Percentiles rank a stretch among this genome's conserved stretches.
phyloP scores from a whole-genome alignment of 2,888 invertebrate species.

The Phortica okadai region DNA sequence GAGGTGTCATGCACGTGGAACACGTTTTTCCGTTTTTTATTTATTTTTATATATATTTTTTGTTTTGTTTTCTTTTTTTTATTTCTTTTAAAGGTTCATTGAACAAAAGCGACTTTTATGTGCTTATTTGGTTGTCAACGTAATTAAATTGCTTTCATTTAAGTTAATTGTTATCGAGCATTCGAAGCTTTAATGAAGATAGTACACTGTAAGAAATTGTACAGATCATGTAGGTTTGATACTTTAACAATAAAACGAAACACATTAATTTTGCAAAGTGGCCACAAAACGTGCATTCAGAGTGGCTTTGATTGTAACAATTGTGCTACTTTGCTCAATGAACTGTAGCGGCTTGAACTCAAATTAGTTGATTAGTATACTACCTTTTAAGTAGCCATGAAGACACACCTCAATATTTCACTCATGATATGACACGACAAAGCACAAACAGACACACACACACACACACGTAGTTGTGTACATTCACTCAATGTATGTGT shows the following conservation, averaged over 20 bases:
- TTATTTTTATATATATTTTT: not conserved
- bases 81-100: not conserved
- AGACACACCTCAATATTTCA: slow-evolving; percentile 59
- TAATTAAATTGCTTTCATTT: slow-evolving; percentile 18
- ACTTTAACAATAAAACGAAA: too few species aligned
- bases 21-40: not conserved
- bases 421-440: slow-evolving; percentile 54
- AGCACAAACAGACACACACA: slow-evolving; percentile 4
- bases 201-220: not conserved
- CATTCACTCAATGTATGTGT: not conserved
- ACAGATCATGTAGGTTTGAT: not conserved
- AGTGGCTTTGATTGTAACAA: not conserved
- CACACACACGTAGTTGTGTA: slow-evolving; percentile 7
- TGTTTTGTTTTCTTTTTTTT: not conserved
- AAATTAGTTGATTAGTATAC: slow-evolving; percentile 56
- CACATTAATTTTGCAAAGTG: too few species aligned
- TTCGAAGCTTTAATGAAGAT: not conserved
- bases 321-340: slow-evolving; percentile 53
- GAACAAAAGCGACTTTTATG: slow-evolving; percentile 5
- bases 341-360: slow-evolving; percentile 57
- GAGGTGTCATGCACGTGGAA: not conserved
- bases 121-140: slow-evolving; percentile 17
- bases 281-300: too few species aligned
- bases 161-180: not conserved
- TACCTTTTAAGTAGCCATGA: slow-evolving; percentile 36